phyloP scores from a whole-genome alignment of 2,113 vertebrate genomes.

The Patagioenas fasciata region DNA sequence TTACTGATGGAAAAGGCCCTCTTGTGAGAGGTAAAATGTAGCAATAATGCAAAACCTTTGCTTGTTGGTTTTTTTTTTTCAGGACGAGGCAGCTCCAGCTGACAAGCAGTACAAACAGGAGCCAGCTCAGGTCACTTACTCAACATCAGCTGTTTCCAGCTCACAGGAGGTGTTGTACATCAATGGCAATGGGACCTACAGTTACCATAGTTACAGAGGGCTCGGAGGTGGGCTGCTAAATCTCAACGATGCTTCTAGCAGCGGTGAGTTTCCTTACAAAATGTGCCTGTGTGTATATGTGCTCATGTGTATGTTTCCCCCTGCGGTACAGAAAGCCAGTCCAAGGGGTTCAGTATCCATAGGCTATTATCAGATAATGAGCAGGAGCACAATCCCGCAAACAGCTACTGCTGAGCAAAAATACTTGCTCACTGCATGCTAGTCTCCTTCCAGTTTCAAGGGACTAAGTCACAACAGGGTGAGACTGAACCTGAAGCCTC shows the following conservation, averaged over 20 bases:
- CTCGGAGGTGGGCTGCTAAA: slow-evolving; percentile 84
- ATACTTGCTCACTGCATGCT: neutral
- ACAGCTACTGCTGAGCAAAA: slow-evolving; percentile 20
- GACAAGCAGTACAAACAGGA: slow-evolving; percentile 83
- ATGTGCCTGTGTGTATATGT: neutral
- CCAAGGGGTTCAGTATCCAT: neutral
- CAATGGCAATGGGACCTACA: slow-evolving; percentile 86
- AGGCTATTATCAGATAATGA: neutral
- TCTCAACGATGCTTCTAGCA: slow-evolving; percentile 81
- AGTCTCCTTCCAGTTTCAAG: neutral
- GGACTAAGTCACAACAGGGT: neutral
- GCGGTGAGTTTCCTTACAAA: slow-evolving; percentile 74
- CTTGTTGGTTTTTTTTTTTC: slow-evolving; percentile 57
- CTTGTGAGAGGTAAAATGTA: neutral
- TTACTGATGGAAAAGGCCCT: neutral
- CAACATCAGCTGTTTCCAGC: slow-evolving; percentile 79
- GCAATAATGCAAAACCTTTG: neutral
- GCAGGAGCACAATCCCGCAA: neutral
- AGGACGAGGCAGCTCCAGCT: slow-evolving; percentile 78
- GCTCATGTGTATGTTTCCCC: neutral
- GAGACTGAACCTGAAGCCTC: neutral
- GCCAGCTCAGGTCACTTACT: slow-evolving; percentile 78
- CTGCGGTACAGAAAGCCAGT: neutral
- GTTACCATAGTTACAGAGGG: slow-evolving; percentile 87
- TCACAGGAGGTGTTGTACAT: slow-evolving; percentile 86